Evolutionary conservation across 2,797 vertebrate genomes (phyloP), one percentile per base, ranked within the genome.

Genomic region (Pampus argenteus): DNA sequence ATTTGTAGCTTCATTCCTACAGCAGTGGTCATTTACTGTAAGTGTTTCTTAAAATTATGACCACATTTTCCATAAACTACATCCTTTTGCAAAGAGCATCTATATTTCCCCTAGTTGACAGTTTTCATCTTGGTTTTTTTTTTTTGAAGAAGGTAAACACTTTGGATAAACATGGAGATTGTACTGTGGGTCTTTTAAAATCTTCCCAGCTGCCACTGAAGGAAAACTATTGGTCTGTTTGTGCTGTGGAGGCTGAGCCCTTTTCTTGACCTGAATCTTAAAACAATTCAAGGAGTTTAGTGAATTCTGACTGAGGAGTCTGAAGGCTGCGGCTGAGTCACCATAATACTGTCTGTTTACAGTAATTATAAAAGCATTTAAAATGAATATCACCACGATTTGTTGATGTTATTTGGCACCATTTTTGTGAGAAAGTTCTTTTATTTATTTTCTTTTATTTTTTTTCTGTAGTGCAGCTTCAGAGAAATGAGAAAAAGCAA

Each of bases 21-120:
- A 51, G 28, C 64, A 62, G 49, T 54, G 68, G 42, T 3, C 20
- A 0, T 57, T 73, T 70, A 71, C 48, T 51, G 17, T 40, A 44
- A 42, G 47, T 26, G 51, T 54, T 73, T 70, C 66, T 60, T 47
- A 20, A 72, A 78, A 71, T 55, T 36, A 65, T 42, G 49, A 71
- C 77, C 74, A 51, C 61, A 73, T 78, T 83, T 83, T 78, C 66
- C 74, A 75, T 77, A 42, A 78, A 73, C 64, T 22, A 40, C 59
- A 60, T 75, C 14, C 45, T 77, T 64, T 75, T 1, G 2, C 58
- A 47, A 59, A 61, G 28, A 64, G 51, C 64, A 52, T 73, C 71
- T 66, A 62, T 66, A 76, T 77, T 72, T 69, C 52, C 64, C 58
- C 42, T 79, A 50, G 56, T 47, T 63, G 54, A 60, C 49, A 67